Base-by-base conservation (phyloP, 2,113 vertebrate species). In the Xenotilapia flavipinnis region DNA sequence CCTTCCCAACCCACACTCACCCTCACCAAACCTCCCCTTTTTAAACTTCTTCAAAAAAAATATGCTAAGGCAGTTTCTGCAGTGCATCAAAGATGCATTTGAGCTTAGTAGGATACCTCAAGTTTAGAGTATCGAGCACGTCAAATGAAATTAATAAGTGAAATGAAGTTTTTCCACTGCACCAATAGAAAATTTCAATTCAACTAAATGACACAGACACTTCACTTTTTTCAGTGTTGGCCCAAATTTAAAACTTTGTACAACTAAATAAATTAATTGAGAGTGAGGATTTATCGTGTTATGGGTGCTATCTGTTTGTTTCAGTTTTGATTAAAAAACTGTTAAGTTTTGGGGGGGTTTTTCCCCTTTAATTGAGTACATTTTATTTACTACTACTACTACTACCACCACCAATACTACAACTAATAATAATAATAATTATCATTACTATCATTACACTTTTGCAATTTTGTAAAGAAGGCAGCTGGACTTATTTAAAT, bases 311-410 rank as follows among this genome's bases (percentile, higher is more conserved):
- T 1, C 15, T 62, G 28, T 0, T 62, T 1, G 5, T 62, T 62
- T 62, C 28, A 33, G 3, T 62, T 62, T 58, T 56, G 7, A 56
- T 56, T 56, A 28, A 56, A 26, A 17, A 14, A 14, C 1, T 14
- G 53, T 55, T 56, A 56, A 26, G 54, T 56, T 56, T 19, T 17
- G 14, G 56, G 6, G 0, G 21, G 23, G 3, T 1, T 0, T 4
- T 3, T 0, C 1, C 26, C 55, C 56, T 10, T 60, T 60, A 33
- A 33, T 60, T 60, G 15, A 33, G 15, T 1, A 60, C 56, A 60
- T 60, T 60, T 33, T 60, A 60, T 60, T 60, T 33, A 60, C 56
- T 19, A 31, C 28, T 33, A 5, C 17, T 62, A 62, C 7, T 62
- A 62, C 31, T 12, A 11, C 58, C 28, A 62, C 31, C 31, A 33